phyloP scores from a whole-genome alignment of 2,888 invertebrate species.

The Agelastica alni region DNA sequence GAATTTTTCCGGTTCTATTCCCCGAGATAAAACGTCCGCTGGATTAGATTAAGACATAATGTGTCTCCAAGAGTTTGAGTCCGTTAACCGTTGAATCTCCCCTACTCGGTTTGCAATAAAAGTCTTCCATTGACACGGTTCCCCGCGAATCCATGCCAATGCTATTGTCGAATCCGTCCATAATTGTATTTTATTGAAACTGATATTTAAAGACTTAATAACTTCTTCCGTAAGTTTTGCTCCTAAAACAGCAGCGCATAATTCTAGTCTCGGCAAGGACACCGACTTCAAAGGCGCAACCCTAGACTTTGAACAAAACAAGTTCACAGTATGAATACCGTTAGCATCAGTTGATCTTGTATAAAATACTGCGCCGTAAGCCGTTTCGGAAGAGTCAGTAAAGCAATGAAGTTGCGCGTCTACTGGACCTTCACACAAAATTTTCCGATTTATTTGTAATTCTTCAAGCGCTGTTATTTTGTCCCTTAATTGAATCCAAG shows the following conservation, averaged over 20 bases:
- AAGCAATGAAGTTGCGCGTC: neutral
- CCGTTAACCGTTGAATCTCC: conserved; percentile 2
- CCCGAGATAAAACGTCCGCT: conserved; percentile 6
- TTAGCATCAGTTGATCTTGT: neutral
- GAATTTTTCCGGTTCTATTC: conserved; percentile 1
- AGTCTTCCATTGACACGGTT: neutral
- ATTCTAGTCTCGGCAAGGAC: neutral
- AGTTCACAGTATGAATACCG: conserved; percentile 7
- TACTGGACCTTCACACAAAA: conserved; percentile 5
- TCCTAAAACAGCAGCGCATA: neutral
- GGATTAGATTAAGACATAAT: conserved; percentile 7
- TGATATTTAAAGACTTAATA: neutral
- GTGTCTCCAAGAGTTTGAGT: conserved; percentile 1
- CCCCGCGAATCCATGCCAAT: conserved; percentile 3
- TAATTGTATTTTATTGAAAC: neutral
- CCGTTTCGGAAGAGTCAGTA: too few relatives aligned
- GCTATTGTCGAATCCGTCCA: conserved; percentile 10
- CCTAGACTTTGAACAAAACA: too few relatives aligned
- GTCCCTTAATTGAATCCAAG: conserved; percentile 6
- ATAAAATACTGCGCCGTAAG: too few relatives aligned
- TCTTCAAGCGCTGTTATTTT: neutral
- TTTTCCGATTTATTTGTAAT: conserved; percentile 6
- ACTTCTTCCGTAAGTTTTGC: neutral
- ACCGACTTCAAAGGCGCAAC: neutral
- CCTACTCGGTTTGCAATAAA: conserved; percentile 1